These are phyloP conservation scores for Poecilia gillii DNA, from an alignment of 2,797 vertebrate genomes.

Conservation along the genomic window DNA sequence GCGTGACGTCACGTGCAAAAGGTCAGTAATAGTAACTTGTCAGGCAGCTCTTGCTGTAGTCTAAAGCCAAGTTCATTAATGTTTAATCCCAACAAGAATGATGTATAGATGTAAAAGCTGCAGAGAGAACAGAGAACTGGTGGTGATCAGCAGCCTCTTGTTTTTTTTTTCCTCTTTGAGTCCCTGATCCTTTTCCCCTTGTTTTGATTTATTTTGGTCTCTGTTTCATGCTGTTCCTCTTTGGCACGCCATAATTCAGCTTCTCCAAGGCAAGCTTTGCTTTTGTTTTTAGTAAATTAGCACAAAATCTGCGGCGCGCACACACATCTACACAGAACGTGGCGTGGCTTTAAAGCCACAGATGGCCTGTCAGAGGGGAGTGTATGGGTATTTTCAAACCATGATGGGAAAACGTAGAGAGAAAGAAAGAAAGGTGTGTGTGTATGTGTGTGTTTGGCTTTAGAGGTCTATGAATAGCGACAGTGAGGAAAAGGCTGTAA, in stretches of 20 bases:
- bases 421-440: slow-evolving; percentile 29
- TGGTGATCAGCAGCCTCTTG: slow-evolving; percentile 1
- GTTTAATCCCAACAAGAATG: neutral
- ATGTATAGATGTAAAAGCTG: neutral
- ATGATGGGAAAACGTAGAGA: slow-evolving; percentile 51
- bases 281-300: slow-evolving; percentile 59
- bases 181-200: neutral
- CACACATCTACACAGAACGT: neutral
- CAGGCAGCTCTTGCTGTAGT: neutral
- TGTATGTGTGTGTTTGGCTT: slow-evolving; percentile 29
- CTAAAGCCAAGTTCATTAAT: neutral
- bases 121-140: slow-evolving; percentile 11
- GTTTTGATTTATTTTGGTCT: neutral
- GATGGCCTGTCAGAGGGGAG: slow-evolving; percentile 72
- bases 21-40: too few species aligned
- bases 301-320: slow-evolving; percentile 35
- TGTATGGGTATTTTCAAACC: slow-evolving; percentile 53
- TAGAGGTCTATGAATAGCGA: slow-evolving; percentile 58
- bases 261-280: slow-evolving; percentile 29
- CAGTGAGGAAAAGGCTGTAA: slow-evolving; percentile 67
- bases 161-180: neutral
- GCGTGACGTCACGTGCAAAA: too few species aligned
- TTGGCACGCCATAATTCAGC: slow-evolving; percentile 12
- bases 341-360: slow-evolving; percentile 55
- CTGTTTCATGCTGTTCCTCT: neutral